phyloP scores from a whole-genome alignment of 1,140 invertebrate genomes.

The Drosophila kepulauana region DNA sequence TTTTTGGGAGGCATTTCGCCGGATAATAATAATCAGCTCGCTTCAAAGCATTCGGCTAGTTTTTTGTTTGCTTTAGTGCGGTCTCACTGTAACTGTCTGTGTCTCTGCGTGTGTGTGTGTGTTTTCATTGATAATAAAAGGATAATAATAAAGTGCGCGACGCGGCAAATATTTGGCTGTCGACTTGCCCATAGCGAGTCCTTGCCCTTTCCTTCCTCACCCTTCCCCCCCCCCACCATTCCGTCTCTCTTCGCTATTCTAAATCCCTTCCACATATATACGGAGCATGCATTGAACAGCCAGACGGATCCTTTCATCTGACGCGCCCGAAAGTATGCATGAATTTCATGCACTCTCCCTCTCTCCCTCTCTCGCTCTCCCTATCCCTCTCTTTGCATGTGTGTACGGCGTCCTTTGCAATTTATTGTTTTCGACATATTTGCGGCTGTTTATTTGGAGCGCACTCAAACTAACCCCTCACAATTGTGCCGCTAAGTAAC shows the following conservation, averaged over 20 bases:
- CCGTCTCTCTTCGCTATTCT: no score
- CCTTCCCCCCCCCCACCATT: no score
- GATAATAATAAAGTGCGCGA: constrained; percentile 78
- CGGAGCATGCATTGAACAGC: constrained; percentile 1
- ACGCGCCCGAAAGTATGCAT: constrained; percentile 48
- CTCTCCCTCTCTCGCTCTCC: neutral
- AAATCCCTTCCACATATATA: neutral
- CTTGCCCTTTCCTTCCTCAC: neutral
- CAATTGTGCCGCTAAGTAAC: constrained; percentile 34
- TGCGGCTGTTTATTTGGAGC: constrained; percentile 72
- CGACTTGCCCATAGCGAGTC: constrained; percentile 25
- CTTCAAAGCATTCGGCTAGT: constrained; percentile 55
- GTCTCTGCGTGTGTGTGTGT: constrained; percentile 1
- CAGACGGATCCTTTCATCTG: constrained; percentile 65
- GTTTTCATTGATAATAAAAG: constrained; percentile 82
- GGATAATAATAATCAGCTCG: constrained; percentile 62
- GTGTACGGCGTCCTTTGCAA: constrained; percentile 55
- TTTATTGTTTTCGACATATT: constrained; percentile 79
- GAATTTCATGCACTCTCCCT: constrained; percentile 25
- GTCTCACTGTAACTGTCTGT: constrained; percentile 12
- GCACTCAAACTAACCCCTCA: constrained; percentile 1
- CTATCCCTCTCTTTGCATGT: constrained; percentile 5
- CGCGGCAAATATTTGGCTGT: constrained; percentile 72
- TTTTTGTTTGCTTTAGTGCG: constrained; percentile 68
- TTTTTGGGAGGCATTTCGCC: constrained; percentile 34